Evolutionary conservation across 2,888 invertebrate species (phyloP), one percentile per base, ranked within the genome.

Genomic region (Ctenicera cuprea): DNA sequence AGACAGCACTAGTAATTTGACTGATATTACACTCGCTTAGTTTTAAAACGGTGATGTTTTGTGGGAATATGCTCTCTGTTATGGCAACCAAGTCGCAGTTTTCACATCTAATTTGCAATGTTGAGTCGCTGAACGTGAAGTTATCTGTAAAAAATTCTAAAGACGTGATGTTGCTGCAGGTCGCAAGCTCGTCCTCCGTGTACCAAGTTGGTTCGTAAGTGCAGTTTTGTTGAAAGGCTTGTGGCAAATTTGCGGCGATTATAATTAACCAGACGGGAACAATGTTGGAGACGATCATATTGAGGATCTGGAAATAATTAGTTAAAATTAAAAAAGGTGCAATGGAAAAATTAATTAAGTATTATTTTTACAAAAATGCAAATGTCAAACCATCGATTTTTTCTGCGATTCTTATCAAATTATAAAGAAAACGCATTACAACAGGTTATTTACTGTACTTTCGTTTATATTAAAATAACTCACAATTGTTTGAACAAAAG

Each of bases 161-260:
- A 52, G 57, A 61, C 18, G 64, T 69, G 18, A 70, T 54, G 54
- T 68, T 33, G n/a, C 20, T 20, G 33, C 69, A 74, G 22, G 59
- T 41, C n/a, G 38, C 64, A n/a, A 70, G 50, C 9, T 61, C 52
- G 12, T 54, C 22, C 38, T 74, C 61, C 14, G 41, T 50, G 45
- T 43, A 70, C 73, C 70, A 74, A 1, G 57, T 50, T 5, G 20
- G 14, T 14, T 70, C 73, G 38, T 65, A 59, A 11, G 41, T 64
- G 69, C 73, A 74, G 33, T 41, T 61, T 65, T 74, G 70, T 59
- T 45, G 63, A 22, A 68, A 30, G 5, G 45, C 37, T 18, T 26
- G 12, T n/a, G 73, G 45, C 9, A 64, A 1, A 12, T 54, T 30
- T 14, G n/a, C 14, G 5, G 30, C 12, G 14, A 59, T 14, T 18